Evolutionary conservation across 2,113 vertebrate species (phyloP), one percentile per base, ranked within the genome.

Genomic region (Indicator indicator): DNA sequence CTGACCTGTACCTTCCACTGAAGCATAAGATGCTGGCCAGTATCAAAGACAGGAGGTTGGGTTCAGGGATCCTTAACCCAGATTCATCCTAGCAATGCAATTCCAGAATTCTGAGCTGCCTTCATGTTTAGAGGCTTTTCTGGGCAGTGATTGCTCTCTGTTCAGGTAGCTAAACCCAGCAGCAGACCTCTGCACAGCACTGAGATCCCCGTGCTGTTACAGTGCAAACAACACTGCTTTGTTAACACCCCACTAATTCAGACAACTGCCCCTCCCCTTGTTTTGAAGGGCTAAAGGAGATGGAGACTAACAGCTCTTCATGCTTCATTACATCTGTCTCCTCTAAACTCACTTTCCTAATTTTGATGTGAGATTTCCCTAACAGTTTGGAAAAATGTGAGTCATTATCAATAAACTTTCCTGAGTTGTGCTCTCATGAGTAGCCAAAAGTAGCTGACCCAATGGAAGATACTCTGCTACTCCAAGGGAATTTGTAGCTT

Each of bases 171-270:
- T 42, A 50, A 33, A 67, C 44, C 2, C 1, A 69, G 26, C 67
- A 50, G 50, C 72, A 27, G 0, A 0, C 5, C 64, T 27, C 54
- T 63, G 69, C 42, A 9, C 64, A 30, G 46, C 62, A 63, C 38
- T 77, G 60, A 50, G 55, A 63, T 36, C 19, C 50, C 17, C 0
- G 46, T 0, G 1, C 20, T 42, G 33, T 5, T 64, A 18, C 0
- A 32, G 38, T 5, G 44, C 32, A 50, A n/a, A 15, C 15, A 27
- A 56, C 33, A 65, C 32, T 5, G 28, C 24, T 36, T 27, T 26
- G 6, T 21, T 48, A 68, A 40, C 5, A 81, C 4, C 33, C n/a
- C 26, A 54, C 20, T 44, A 14, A 67, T 17, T 38, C 54, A 68
- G 36, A 64, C 58, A 89, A 76, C 12, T 9, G 26, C 12, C 59